Conservation (phyloP, 2,797 vertebrate genomes). For the Xenentodon cancila region DNA sequence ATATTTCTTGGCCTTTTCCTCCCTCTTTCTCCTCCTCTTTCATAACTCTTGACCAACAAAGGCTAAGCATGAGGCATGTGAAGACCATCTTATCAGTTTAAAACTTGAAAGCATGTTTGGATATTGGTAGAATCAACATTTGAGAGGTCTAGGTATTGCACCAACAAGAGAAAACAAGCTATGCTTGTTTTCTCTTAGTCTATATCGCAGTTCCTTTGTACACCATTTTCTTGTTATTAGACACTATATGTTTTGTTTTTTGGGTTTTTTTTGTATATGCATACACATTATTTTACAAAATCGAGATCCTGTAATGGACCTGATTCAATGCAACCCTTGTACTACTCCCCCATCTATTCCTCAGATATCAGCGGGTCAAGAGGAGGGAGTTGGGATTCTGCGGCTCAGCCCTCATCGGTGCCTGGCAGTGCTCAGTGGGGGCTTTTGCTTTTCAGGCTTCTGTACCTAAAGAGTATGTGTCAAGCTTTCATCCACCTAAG, state of each 20-base stretch:
- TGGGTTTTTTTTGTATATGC: neutral
- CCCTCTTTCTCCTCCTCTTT: slow-evolving; percentile 15
- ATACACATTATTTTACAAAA: slow-evolving; percentile 6
- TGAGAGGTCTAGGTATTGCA: neutral
- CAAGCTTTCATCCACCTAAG: slow-evolving; percentile 62
- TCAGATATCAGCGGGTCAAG: slow-evolving; percentile 36
- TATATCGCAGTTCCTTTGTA: no score
- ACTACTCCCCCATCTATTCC: slow-evolving; percentile 16
- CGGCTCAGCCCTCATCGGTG: slow-evolving; percentile 45
- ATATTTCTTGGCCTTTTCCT: slow-evolving; percentile 12
- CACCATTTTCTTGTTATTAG: no score
- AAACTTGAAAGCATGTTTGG: neutral
- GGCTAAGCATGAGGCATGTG: slow-evolving; percentile 10
- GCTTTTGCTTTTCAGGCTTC: slow-evolving; percentile 30
- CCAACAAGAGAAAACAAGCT: no score
- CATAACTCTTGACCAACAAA: slow-evolving; percentile 32
- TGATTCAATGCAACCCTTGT: slow-evolving; percentile 33
- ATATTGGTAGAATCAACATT: neutral
- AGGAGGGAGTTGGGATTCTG: slow-evolving; percentile 27
- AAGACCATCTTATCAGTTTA: neutral
- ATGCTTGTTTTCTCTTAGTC: no score
- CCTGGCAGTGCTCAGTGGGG: slow-evolving; percentile 53
- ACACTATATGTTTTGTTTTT: neutral
- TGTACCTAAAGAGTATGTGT: slow-evolving; percentile 47
- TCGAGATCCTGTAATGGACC: slow-evolving; percentile 19